These are phyloP conservation scores for Andrena cerasifolii DNA, from an alignment of 1,140 invertebrate genomes.

Conservation along the genomic window DNA sequence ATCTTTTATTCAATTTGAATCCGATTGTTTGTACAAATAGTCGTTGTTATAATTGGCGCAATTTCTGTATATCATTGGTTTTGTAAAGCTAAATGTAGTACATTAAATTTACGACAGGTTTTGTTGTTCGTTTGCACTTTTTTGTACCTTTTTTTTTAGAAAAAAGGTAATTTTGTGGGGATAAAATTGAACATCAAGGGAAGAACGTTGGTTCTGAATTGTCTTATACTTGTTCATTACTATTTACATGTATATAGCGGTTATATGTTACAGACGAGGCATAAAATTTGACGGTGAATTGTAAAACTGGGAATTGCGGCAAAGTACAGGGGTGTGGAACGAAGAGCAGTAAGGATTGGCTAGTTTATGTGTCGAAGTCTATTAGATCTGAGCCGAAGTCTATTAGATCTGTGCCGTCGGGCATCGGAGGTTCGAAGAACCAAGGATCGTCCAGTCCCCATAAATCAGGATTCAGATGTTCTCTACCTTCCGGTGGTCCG, in stretches of 20 bases:
- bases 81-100: too few relatives aligned
- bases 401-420: constrained; percentile 54
- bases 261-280: constrained; percentile 5
- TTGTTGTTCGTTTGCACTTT: too few relatives aligned
- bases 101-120: too few relatives aligned
- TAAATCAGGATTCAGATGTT: constrained; percentile 54
- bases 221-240: too few relatives aligned
- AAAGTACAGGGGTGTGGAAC: background rate
- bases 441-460: constrained; percentile 67
- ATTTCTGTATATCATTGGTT: too few relatives aligned
- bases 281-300: constrained; percentile 18
- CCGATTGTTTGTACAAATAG: too few relatives aligned
- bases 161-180: too few relatives aligned
- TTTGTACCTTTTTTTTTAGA: too few relatives aligned
- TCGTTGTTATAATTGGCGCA: too few relatives aligned
- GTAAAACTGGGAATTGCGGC: background rate
- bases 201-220: background rate
- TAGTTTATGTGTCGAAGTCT: background rate
- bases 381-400: constrained; percentile 53
- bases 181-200: background rate
- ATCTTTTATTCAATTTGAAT: too few relatives aligned
- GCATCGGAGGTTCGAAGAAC: constrained; percentile 6
- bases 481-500: constrained; percentile 47
- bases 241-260: constrained; percentile 19
- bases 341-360: background rate